These are phyloP conservation scores for Clanis bilineata DNA, from an alignment of 2,888 invertebrate species.

Conservation along the genomic window DNA sequence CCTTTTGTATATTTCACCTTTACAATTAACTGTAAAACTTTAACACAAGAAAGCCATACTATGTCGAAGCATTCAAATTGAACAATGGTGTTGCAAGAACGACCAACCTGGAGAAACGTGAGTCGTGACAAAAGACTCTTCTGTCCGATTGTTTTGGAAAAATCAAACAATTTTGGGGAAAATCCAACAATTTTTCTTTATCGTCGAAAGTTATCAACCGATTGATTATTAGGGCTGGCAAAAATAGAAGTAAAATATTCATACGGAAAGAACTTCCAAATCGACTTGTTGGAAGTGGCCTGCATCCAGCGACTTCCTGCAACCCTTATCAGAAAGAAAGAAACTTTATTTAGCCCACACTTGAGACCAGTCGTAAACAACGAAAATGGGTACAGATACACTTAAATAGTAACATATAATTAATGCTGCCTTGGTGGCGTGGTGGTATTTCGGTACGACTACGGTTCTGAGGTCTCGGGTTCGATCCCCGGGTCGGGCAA, in stretches of 20 bases:
- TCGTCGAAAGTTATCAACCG: constrained; percentile 1
- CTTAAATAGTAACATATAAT: too few species aligned
- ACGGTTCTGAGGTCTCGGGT: too few species aligned
- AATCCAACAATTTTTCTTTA: constrained; percentile 8
- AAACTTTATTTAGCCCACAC: too few species aligned
- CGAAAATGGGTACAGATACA: too few species aligned
- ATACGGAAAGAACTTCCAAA: too few species aligned
- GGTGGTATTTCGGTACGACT: too few species aligned
- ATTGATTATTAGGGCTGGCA: constrained; percentile 3
- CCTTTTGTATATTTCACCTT: neutral
- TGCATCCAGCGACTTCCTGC: too few species aligned
- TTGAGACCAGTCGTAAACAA: too few species aligned
- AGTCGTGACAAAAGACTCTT: neutral
- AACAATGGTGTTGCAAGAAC: neutral
- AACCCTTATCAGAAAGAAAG: too few species aligned
- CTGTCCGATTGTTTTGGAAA: neutral
- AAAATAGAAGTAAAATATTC: neutral
- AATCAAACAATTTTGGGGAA: neutral
- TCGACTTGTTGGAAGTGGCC: too few species aligned
- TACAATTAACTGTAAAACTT: neutral
- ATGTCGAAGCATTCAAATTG: neutral
- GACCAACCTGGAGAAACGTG: neutral
- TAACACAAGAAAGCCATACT: constrained; percentile 1
- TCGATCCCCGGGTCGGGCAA: too few species aligned
- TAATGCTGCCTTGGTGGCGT: too few species aligned